Evolutionary conservation across 2,888 invertebrate genomes (phyloP), one percentile per base, ranked within the genome.

Genomic region (Brachylomia viminalis): DNA sequence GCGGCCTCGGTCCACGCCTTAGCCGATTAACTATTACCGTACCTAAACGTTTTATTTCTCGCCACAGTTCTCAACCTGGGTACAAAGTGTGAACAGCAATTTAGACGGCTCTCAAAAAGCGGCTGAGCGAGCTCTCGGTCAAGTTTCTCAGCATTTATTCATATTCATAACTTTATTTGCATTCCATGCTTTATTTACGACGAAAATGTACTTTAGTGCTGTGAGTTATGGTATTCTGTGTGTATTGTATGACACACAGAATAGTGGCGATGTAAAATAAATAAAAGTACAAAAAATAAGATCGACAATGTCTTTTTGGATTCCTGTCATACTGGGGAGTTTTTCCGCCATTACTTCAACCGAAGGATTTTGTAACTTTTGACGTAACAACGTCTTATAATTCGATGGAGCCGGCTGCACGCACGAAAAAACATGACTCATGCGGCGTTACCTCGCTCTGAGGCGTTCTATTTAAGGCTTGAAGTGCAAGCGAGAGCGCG

Each of bases 21-120:
- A n/a, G 2, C 10, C 2, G 10, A 10, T n/a, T 42, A 42, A 17
- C 10, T 38, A 42, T 17, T 17, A 20, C 15, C 15, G 20, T 27
- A 1, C 45, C 8, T 54, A 33, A 56, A 33, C 10, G 3, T n/a
- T 38, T 23, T 30, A 30, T 23, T 23, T 75, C 17, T 68, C 72
- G 75, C 91, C 91, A 58, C 91, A 96, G 96, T 95, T 94, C 83
- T 69, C 80, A 15, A 89, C 84, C 33, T 96, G 94, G 93, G 89
- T 75, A 7, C 92, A 6, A 85, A 87, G 69, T 87, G 90, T 0
- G 4, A 88, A 90, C 75, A 95, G 91, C 73, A 90, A 92, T 45
- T 75, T 96, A 0, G 91, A 87, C 0, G 92, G 92, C 23, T 95
- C 95, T 0, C 83, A 89, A 45, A 62, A 79, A 0, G 71, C 85